These are phyloP conservation scores for Adineta ricciae DNA, from an alignment of 2,888 invertebrate species.

Conservation along the genomic window DNA sequence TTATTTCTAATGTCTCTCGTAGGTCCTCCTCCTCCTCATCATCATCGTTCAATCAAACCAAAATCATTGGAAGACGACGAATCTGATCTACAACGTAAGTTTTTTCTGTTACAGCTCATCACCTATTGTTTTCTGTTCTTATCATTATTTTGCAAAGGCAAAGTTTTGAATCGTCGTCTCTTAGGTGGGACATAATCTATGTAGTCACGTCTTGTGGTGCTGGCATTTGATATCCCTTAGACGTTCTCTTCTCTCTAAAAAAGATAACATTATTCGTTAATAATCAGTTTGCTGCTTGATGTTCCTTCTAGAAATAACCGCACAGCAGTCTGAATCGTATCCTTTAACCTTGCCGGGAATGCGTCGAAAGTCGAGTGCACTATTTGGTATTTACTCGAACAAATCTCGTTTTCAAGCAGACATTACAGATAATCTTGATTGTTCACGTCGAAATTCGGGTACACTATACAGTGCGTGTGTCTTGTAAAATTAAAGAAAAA, in stretches of 20 bases:
- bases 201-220: neutral
- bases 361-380: neutral
- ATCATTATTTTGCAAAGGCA: neutral
- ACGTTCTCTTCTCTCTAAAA: neutral
- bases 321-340: neutral
- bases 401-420: neutral
- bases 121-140: neutral
- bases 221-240: neutral
- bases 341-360: neutral
- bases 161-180: neutral
- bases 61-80: neutral
- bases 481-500: no score
- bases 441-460: neutral
- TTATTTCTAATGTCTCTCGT: neutral
- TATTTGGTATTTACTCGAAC: neutral
- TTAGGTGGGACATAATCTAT: neutral
- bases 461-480: neutral
- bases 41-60: neutral
- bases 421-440: neutral
- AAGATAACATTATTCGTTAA: neutral
- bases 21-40: neutral
- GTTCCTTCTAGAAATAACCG: neutral
- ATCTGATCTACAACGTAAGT: conserved; percentile 20
- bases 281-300: neutral
- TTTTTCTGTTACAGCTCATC: neutral